Conservation (phyloP, 2,797 vertebrate genomes). For the Todus mexicanus region DNA sequence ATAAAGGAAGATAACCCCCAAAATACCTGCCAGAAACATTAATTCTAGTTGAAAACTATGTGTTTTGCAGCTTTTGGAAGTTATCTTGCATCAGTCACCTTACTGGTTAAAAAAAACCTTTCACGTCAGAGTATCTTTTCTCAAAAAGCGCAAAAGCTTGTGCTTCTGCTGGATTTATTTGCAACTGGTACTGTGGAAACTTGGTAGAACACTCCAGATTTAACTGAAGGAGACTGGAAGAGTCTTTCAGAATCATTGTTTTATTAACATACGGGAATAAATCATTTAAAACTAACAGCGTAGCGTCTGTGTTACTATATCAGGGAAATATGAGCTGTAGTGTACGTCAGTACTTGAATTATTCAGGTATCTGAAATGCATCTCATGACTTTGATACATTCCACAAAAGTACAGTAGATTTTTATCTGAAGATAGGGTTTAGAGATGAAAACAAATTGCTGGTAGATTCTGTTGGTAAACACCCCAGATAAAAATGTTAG, state of each 20-base stretch:
- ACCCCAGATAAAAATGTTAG: not conserved
- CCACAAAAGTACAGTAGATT: not conserved
- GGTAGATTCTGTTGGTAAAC: not conserved
- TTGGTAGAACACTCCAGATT: not conserved
- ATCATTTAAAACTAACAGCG: not conserved
- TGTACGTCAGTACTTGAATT: not conserved
- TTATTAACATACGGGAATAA: not conserved
- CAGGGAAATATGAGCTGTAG: not conserved
- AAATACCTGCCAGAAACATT: not conserved
- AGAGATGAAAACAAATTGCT: not conserved
- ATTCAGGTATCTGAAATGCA: slow-evolving; percentile 24
- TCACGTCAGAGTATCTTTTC: not conserved
- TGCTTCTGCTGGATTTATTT: not conserved
- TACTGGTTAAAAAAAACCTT: not conserved
- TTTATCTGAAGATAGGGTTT: not conserved
- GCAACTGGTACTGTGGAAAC: not conserved
- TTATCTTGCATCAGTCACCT: not conserved
- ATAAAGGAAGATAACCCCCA: not conserved
- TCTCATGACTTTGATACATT: not conserved
- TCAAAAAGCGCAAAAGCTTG: not conserved
- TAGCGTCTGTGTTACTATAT: not conserved
- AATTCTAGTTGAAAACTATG: not conserved
- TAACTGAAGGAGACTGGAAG: not conserved
- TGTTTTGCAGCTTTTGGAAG: not conserved
- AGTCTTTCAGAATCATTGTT: not conserved